Percentiles rank a stretch among this genome's conserved stretches.
Evolutionary conservation across 2,113 vertebrate genomes (phyloP).

Genomic region (Lamprotornis superbus): DNA sequence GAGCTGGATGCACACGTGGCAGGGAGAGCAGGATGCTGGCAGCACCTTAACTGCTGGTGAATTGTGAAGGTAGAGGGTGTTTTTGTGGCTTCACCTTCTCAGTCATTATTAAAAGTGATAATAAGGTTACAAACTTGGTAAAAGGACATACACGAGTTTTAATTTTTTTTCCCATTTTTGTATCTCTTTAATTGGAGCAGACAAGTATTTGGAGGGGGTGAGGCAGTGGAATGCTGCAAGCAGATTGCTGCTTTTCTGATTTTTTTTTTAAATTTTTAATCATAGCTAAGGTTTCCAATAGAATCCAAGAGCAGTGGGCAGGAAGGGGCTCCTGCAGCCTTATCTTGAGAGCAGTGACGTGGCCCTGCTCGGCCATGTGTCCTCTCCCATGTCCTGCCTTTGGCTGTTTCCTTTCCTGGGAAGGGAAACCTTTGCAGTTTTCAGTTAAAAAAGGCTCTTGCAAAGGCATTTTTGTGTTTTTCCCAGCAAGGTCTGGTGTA

Average conservation of each 20-base stretch:
- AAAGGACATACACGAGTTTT: fast-evolving
- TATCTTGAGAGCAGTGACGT: neutral
- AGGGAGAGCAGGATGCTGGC: neutral
- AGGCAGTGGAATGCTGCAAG: neutral
- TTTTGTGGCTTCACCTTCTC: neutral
- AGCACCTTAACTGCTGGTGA: neutral
- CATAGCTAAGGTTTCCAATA: neutral
- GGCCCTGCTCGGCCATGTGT: fast-evolving
- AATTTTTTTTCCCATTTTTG: neutral
- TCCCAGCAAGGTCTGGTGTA: neutral
- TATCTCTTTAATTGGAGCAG: neutral
- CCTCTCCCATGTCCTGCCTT: neutral
- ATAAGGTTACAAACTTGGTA: neutral
- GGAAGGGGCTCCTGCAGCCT: neutral
- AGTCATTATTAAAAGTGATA: neutral
- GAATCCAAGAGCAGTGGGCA: neutral
- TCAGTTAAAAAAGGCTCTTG: neutral
- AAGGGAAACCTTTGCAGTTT: neutral
- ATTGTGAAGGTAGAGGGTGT: neutral
- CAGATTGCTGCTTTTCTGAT: neutral
- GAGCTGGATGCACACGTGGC: neutral
- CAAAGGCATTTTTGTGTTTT: neutral
- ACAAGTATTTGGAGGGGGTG: neutral
- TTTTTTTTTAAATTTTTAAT: neutral
- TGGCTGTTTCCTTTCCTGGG: neutral